phyloP scores from a whole-genome alignment of 2,797 vertebrate genomes.

The Coluber constrictor region DNA sequence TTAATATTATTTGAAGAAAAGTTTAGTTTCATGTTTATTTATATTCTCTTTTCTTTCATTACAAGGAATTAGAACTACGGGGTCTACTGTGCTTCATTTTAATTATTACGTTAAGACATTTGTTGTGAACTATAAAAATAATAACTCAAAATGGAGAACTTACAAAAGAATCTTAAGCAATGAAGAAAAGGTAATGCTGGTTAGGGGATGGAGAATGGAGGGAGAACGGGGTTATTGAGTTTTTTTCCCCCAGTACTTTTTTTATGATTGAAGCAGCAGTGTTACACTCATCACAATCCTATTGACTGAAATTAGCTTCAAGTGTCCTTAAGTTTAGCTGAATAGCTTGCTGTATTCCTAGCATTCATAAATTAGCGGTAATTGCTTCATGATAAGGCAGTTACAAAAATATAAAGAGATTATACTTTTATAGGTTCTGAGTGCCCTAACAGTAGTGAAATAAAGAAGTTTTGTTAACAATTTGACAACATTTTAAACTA shows the following conservation, averaged over 20 bases:
- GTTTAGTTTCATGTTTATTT: not conserved
- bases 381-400: not conserved
- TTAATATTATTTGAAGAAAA: not conserved
- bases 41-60: constrained; percentile 38
- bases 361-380: too few relatives aligned
- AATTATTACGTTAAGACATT: constrained; percentile 78
- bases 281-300: not conserved
- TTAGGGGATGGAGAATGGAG: not conserved
- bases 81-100: constrained; percentile 64
- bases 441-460: not conserved
- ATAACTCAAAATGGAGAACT: constrained; percentile 76
- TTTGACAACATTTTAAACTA: not conserved
- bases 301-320: not conserved
- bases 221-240: not conserved
- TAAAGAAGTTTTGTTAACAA: not conserved
- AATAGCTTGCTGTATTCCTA: not conserved
- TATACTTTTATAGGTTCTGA: not conserved
- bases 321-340: not conserved
- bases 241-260: not conserved
- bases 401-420: not conserved
- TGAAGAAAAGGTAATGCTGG: constrained; percentile 74
- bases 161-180: constrained; percentile 75
- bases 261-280: not conserved
- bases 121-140: constrained; percentile 76
- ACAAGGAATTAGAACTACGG: constrained; percentile 77